Percentiles rank a stretch among this genome's conserved stretches.
These are phyloP conservation scores for Lasioglossum malachurum DNA, from an alignment of 2,888 invertebrate genomes.

Conservation along the genomic window DNA sequence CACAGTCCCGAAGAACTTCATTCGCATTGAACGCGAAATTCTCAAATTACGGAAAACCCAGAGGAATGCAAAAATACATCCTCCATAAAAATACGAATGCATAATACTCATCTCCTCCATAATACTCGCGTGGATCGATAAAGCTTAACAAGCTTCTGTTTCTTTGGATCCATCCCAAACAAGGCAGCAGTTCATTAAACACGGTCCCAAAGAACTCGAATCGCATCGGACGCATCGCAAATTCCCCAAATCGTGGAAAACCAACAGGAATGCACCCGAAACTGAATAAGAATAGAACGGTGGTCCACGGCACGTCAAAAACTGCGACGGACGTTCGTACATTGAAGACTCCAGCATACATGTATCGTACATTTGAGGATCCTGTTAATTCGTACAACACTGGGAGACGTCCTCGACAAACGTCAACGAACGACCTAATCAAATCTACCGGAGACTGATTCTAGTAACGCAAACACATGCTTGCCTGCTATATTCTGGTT, in stretches of 20 bases:
- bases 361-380: neutral
- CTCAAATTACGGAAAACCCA: conserved; percentile 11
- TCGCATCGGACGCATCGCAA: neutral
- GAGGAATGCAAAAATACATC: neutral
- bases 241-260: conserved; percentile 13
- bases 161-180: conserved; percentile 38
- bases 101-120: no score
- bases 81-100: no score
- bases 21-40: neutral
- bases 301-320: neutral
- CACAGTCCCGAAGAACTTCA: neutral
- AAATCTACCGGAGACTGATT: neutral
- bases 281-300: neutral
- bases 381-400: neutral
- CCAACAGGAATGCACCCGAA: neutral
- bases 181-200: conserved; percentile 41
- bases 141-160: neutral
- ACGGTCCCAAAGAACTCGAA: neutral
- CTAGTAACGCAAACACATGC: neutral
- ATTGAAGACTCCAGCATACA: neutral
- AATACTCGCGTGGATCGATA: no score
- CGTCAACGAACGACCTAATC: neutral
- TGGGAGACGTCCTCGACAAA: neutral
- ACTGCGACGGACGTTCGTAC: neutral
- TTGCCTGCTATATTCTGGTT: neutral